Evolutionary conservation across 2,888 invertebrate genomes (phyloP).

Genomic region (Platycnemis pennipes): DNA sequence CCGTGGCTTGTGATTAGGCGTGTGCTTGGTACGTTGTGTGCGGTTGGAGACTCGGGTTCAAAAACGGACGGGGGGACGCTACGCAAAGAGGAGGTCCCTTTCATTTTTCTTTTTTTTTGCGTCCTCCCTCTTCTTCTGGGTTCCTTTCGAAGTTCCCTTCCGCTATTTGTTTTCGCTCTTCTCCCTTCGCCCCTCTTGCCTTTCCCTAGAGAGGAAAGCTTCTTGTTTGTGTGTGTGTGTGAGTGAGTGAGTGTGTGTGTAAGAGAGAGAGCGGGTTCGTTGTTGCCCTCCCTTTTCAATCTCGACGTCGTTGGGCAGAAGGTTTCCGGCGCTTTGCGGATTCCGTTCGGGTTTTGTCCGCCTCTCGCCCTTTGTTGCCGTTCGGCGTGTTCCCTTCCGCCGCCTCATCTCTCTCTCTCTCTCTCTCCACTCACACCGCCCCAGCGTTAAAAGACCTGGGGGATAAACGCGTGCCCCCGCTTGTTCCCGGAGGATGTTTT

Average conservation of each 20-base stretch:
- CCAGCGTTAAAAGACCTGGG: neutral
- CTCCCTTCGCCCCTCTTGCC: neutral
- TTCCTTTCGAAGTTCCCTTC: neutral
- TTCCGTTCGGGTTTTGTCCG: neutral
- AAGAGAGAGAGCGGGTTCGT: neutral
- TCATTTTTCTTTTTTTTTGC: too few species aligned
- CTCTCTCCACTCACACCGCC: neutral
- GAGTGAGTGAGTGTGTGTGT: neutral
- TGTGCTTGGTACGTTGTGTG: too few species aligned
- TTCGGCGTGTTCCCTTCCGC: neutral
- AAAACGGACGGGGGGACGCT: too few species aligned
- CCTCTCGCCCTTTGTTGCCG: constrained; percentile 1
- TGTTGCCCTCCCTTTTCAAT: neutral
- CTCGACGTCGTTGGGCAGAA: neutral
- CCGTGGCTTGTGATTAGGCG: too few species aligned
- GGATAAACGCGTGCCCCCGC: neutral
- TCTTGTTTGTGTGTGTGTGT: neutral
- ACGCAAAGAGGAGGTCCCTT: too few species aligned
- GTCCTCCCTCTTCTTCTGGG: neutral
- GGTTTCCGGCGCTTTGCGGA: constrained; percentile 30
- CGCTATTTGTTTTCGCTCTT: constrained; percentile 5
- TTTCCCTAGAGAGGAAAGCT: neutral
- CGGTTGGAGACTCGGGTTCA: too few species aligned
- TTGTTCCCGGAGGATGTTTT: neutral
- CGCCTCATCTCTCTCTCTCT: neutral